Conservation (phyloP, 2,113 vertebrate genomes). For the Peromyscus maniculatus region DNA sequence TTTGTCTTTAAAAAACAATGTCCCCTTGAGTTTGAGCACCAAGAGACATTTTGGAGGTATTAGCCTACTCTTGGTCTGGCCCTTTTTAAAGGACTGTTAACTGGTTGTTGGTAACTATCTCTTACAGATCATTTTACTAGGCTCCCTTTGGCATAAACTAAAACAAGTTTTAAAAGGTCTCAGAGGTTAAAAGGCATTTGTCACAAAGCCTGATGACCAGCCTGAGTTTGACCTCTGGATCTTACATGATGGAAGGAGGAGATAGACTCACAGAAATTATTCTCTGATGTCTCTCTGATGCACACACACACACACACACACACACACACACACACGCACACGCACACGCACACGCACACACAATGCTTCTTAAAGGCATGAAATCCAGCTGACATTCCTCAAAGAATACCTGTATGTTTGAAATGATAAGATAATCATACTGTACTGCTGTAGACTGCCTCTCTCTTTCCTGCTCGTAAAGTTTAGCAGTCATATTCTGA, state of each 20-base stretch:
- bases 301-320: not conserved
- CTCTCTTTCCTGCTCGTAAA: not conserved
- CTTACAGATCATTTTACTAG: not conserved
- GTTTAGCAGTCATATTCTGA: not conserved
- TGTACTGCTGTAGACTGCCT: not conserved
- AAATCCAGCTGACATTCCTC: not conserved
- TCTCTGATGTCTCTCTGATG: not conserved
- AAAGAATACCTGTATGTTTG: conserved; percentile 52
- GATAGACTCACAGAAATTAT: not conserved
- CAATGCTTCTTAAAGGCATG: not conserved
- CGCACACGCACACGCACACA: not conserved
- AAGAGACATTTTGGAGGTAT: not conserved
- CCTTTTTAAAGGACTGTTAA: not conserved
- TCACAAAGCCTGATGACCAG: not conserved
- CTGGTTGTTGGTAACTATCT: not conserved
- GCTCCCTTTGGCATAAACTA: not conserved
- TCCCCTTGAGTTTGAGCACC: not conserved
- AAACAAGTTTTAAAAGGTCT: conserved; percentile 32
- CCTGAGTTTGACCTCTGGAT: not conserved
- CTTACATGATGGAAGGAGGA: not conserved
- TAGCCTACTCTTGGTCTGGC: not conserved
- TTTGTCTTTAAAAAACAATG: not conserved
- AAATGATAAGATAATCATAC: not conserved
- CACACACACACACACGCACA: not conserved
- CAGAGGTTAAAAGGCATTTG: not conserved